Conservation (phyloP, 1,140 invertebrate genomes). For the Drosophila kanapiae region DNA sequence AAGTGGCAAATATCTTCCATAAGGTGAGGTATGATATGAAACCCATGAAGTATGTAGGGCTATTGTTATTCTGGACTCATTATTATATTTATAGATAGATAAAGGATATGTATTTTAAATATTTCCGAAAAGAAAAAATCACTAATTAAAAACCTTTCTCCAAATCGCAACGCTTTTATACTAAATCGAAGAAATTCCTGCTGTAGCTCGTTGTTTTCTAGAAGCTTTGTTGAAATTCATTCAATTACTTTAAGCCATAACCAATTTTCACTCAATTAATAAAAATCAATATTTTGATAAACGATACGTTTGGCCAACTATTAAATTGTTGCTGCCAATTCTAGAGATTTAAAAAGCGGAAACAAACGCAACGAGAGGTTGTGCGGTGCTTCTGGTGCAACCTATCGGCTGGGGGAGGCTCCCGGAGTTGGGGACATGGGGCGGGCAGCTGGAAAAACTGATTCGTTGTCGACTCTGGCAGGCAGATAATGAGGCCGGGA, state of each 20-base stretch:
- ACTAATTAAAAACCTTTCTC: too few species aligned
- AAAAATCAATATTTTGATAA: slow-evolving; percentile 48
- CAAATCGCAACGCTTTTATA: too few species aligned
- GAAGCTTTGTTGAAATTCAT: background rate
- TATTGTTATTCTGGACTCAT: background rate
- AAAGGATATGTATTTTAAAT: too few species aligned
- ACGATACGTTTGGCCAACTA: slow-evolving; percentile 41
- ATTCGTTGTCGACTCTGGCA: slow-evolving; percentile 46
- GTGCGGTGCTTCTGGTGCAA: slow-evolving; percentile 16
- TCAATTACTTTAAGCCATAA: slow-evolving; percentile 1
- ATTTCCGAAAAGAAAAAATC: background rate
- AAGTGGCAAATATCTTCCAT: background rate
- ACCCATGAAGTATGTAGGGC: background rate
- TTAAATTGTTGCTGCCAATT: slow-evolving; percentile 37
- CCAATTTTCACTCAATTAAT: slow-evolving; percentile 31
- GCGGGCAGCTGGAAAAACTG: slow-evolving; percentile 37
- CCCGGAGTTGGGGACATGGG: background rate
- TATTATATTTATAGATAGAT: too few species aligned
- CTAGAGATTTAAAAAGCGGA: slow-evolving; percentile 47
- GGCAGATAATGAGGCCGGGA: slow-evolving; percentile 50
- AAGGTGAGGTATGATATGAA: background rate
- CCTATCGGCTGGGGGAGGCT: slow-evolving; percentile 2
- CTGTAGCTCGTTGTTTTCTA: background rate
- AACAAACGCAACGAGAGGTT: slow-evolving; percentile 5
- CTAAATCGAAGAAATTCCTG: background rate